Evolutionary conservation across 2,888 invertebrate genomes (phyloP), one percentile per base, ranked within the genome.

Genomic region (Tyria jacobaeae): DNA sequence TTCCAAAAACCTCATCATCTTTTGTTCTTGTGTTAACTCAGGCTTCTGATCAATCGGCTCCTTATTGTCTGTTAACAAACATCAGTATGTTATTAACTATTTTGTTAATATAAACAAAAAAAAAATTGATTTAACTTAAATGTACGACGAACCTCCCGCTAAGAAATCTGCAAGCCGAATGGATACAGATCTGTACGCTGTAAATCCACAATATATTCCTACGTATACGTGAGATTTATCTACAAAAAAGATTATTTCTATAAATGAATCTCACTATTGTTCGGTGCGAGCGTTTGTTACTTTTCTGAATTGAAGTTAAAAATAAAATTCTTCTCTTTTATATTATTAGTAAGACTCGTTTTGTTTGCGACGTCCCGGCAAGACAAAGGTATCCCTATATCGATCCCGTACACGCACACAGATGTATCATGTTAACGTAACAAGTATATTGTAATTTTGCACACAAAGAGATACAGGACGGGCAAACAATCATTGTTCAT

Each of bases 401-500:
- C 88, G 91, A 89, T 89, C 89, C 91, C 88, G 85, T 87, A 91
- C 91, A 83, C 91, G 90, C 91, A 92, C 92, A 82, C 77, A 84
- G 67, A 80, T 79, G 87, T 84, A 88, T 90, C 90, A 91, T 87
- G 83, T 82, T 86, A 90, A 90, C 87, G 91, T 93, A 91, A 92
- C 91, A 92, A 93, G 90, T 90, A 90, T 90, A 94, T 93, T 93
- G 93, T 93, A 93, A 94, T 93, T 93, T 93, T 82, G 91, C 92
- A 91, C 92, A 94, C 93, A 93, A 92, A 94, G 78, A 89, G 90
- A 90, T 89, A 90, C 87, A 89, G 92, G 89, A 92, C 92, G 90
- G 87, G 90, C 93, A 92, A 93, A 94, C 92, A 93, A 93, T 94
- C 92, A 92, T 92, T 93, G 93, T 93, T 92, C 92, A 92, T 94